A percentile compares a stretch with the other conserved stretches of the same genome.
Evolutionary conservation across 2,113 vertebrate species (phyloP).

Genomic region (Cochlearius cochlearius): DNA sequence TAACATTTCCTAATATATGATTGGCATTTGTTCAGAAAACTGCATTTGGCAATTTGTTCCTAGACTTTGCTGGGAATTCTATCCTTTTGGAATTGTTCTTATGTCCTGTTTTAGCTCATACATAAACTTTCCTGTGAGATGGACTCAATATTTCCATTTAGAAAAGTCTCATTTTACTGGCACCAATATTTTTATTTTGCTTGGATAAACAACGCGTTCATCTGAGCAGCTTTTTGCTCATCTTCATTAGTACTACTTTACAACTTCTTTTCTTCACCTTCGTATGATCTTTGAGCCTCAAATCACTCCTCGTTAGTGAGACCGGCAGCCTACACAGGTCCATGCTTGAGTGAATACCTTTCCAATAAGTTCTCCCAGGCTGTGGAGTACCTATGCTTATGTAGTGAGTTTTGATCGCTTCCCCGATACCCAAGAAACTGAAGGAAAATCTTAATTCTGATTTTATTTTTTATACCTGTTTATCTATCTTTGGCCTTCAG

Average conservation of each 20-base stretch:
- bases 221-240: background rate
- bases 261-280: background rate
- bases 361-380: background rate
- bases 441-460: background rate
- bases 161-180: background rate
- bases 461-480: background rate
- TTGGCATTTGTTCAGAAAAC: background rate
- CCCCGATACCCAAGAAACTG: background rate
- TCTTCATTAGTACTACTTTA: background rate
- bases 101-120: background rate
- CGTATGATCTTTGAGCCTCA: background rate
- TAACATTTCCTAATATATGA: background rate
- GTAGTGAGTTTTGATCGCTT: background rate
- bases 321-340: background rate
- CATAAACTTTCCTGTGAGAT: background rate
- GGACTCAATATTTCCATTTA: background rate
- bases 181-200: background rate
- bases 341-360: background rate
- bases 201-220: background rate
- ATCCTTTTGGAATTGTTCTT: background rate
- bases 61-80: background rate
- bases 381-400: background rate
- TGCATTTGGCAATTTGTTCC: background rate
- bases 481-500: slow-evolving; percentile 64
- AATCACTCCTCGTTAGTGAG: background rate